These are phyloP conservation scores for Antheraea yamamai DNA, from an alignment of 2,888 invertebrate species.

Conservation along the genomic window DNA sequence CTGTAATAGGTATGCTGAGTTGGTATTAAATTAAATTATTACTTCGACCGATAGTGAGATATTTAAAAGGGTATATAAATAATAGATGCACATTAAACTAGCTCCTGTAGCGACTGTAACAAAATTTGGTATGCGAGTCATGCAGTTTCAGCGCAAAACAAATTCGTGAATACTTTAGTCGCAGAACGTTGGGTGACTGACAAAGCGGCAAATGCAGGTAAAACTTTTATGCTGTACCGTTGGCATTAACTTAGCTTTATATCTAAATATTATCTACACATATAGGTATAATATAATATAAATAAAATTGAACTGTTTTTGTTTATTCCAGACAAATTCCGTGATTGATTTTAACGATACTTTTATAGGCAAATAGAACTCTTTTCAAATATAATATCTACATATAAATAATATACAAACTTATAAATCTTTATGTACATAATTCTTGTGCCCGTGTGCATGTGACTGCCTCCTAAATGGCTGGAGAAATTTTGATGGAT, in stretches of 20 bases:
- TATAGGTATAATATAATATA: too few relatives aligned
- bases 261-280: neutral
- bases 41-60: neutral
- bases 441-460: too few relatives aligned
- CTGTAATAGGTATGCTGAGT: neutral
- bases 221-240: slow-evolving; percentile 29
- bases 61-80: neutral
- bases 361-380: too few relatives aligned
- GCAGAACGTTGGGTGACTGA: slow-evolving; percentile 20
- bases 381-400: too few relatives aligned
- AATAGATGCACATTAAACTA: neutral
- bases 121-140: neutral
- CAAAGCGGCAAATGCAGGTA: slow-evolving; percentile 26
- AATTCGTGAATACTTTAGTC: slow-evolving; percentile 11
- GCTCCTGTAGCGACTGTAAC: neutral
- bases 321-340: too few relatives aligned
- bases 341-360: too few relatives aligned
- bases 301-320: too few relatives aligned
- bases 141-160: slow-evolving; percentile 1
- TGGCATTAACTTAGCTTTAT: neutral
- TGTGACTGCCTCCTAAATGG: too few relatives aligned
- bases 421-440: too few relatives aligned
- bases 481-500: too few relatives aligned
- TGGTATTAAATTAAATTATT: neutral
- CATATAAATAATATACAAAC: too few relatives aligned